Evolutionary conservation across 2,888 invertebrate genomes (phyloP).

Genomic region (Calliopum simillimum): DNA sequence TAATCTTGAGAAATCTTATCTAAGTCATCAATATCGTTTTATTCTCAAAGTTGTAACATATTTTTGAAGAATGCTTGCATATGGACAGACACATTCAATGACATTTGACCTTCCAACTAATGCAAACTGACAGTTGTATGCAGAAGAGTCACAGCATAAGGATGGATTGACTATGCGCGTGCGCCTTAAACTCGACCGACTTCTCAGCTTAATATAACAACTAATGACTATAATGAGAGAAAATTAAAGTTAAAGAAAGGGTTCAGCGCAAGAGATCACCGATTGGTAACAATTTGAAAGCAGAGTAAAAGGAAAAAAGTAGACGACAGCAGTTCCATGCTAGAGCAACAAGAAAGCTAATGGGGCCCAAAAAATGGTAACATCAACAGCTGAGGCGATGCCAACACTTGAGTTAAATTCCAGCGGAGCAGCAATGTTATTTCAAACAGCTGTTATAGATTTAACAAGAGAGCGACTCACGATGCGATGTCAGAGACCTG

Average conservation of each 20-base stretch:
- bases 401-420: conserved; percentile 10
- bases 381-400: conserved; percentile 17
- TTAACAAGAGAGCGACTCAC: conserved; percentile 28
- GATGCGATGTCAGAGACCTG: background rate
- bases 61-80: conserved; percentile 7
- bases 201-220: conserved; percentile 22
- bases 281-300: conserved; percentile 13
- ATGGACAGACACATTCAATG: background rate
- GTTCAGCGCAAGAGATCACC: conserved; percentile 28
- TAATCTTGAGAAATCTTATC: too few species aligned
- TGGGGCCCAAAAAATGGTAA: background rate
- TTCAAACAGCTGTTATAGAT: conserved; percentile 29
- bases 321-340: background rate
- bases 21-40: background rate
- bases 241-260: conserved; percentile 18
- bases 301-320: background rate
- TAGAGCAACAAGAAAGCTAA: background rate
- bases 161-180: background rate
- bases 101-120: conserved; percentile 1
- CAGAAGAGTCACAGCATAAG: too few species aligned
- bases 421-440: background rate
- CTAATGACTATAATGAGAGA: conserved; percentile 30
- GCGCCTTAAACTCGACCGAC: conserved; percentile 17
- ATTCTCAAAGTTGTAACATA: background rate
- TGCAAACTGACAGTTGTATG: background rate